phyloP scores from a whole-genome alignment of 2,113 vertebrate genomes.

The Cairina moschata region DNA sequence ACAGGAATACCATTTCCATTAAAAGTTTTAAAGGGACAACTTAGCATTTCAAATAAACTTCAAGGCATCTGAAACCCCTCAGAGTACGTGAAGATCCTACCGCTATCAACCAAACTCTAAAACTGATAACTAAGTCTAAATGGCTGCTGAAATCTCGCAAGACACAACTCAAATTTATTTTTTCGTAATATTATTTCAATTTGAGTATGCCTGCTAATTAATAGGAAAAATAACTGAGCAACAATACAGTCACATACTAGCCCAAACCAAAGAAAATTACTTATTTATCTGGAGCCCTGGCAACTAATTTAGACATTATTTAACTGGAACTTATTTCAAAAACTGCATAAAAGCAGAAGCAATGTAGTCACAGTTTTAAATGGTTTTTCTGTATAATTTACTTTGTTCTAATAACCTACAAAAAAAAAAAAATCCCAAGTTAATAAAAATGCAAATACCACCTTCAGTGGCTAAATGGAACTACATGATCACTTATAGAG shows the following conservation, averaged over 20 bases:
- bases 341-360: neutral
- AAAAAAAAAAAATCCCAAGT: neutral
- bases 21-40: neutral
- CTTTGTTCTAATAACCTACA: neutral
- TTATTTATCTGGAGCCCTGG: neutral
- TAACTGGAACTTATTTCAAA: neutral
- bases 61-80: neutral
- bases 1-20: neutral
- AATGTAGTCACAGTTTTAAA: neutral
- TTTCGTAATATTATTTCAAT: neutral
- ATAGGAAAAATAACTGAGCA: neutral
- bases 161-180: neutral
- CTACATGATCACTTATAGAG: fast-evolving
- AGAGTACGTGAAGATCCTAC: neutral
- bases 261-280: neutral
- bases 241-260: neutral
- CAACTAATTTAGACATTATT: neutral
- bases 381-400: neutral
- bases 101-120: neutral
- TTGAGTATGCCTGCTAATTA: neutral
- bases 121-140: neutral
- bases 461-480: neutral
- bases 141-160: neutral
- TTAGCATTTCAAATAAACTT: neutral
- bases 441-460: neutral